A percentile compares a stretch with the other conserved stretches of the same genome.
These are phyloP conservation scores for Mactra quadrangularis DNA, from an alignment of 1,140 invertebrate genomes.

Conservation along the genomic window DNA sequence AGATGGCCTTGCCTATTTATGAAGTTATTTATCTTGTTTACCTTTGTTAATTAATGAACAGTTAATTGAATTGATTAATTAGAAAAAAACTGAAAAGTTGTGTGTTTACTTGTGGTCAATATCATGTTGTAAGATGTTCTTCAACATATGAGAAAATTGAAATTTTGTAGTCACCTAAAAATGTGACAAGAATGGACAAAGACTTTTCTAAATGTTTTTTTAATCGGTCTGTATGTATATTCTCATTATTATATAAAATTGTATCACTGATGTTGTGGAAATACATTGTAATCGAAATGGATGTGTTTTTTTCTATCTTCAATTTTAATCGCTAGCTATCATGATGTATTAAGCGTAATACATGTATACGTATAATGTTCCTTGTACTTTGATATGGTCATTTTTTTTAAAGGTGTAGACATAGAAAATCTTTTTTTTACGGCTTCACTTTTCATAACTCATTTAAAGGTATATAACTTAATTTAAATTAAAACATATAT, in stretches of 20 bases:
- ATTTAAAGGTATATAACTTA: too few species aligned
- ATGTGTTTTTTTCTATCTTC: slow-evolving; percentile 5
- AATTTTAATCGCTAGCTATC: not conserved
- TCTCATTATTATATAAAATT: too few species aligned
- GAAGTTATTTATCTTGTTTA: slow-evolving; percentile 23
- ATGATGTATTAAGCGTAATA: not conserved
- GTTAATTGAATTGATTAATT: too few species aligned
- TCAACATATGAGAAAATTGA: not conserved
- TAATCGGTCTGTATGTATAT: not conserved
- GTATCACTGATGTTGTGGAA: slow-evolving; percentile 10
- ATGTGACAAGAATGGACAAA: not conserved
- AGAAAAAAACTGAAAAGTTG: slow-evolving; percentile 20
- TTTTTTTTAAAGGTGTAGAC: slow-evolving; percentile 28
- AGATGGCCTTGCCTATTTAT: slow-evolving; percentile 36
- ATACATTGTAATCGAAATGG: not conserved
- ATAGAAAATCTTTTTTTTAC: slow-evolving; percentile 21
- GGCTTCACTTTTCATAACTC: too few species aligned
- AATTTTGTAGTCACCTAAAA: not conserved
- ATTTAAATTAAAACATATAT: not conserved
- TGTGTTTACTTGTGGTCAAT: slow-evolving; percentile 7
- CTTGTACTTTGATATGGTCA: not conserved
- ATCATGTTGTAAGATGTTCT: slow-evolving; percentile 3
- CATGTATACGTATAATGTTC: too few species aligned
- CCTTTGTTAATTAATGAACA: too few species aligned
- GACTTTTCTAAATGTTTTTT: not conserved